Evolutionary conservation across 2,888 invertebrate genomes (phyloP), one percentile per base, ranked within the genome.

Genomic region (Volucella bombylans): DNA sequence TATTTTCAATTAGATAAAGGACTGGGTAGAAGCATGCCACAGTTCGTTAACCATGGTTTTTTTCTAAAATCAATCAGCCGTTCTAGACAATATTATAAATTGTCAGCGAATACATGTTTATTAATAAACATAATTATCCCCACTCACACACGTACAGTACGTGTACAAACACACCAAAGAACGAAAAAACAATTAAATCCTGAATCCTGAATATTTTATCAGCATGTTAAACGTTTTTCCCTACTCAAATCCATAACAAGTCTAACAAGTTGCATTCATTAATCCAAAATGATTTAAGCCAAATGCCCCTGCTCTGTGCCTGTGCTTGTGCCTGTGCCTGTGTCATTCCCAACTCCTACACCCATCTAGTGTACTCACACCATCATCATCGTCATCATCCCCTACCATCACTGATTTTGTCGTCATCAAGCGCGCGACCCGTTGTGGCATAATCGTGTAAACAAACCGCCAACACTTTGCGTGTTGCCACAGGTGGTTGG

Each of bases 381-480:
- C 23, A 49, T 15, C 59, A 45, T 41, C 59, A 55, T 47, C 38
- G 39, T 14, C 77, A 79, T 59, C 73, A 77, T 50, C 82, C 72
- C 67, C 31, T 52, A 43, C 81, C 81, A 68, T 64, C 76, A 81
- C 64, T 68, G 76, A 81, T 62, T 77, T 77, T 64, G 76, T 43
- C 64, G 62, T 64, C 72, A 68, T 64, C 72, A 68, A 57, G 64
- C 65, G 64, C 68, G 67, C 85, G 76, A 85, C 73, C 69, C 78
- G 69, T 74, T 86, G 86, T 85, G 76, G 85, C 76, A 86, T 86
- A 86, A 86, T 82, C 78, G 86, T 86, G 86, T 86, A 86, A 86
- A 82, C 86, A 86, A 64, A 82, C 82, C 82, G 43, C 61, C 52
- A 73, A 72, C 72, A 86, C 86, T 86, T 82, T 82, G 78, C 82